These are phyloP conservation scores for Valencia hispanica DNA, from an alignment of 2,797 vertebrate species.

Conservation along the genomic window DNA sequence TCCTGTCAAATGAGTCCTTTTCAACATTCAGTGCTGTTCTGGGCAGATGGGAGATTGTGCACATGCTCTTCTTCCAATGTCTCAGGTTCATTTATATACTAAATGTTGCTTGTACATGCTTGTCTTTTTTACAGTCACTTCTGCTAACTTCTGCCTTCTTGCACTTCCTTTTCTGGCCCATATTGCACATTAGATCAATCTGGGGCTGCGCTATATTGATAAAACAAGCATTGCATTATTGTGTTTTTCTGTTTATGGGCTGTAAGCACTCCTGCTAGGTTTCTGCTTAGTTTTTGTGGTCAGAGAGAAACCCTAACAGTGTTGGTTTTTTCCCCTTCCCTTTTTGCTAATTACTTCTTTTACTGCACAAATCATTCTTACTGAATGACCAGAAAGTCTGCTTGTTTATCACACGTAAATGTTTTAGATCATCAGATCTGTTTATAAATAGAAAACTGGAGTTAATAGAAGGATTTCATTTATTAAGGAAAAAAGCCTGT, in stretches of 20 bases:
- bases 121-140: neutral
- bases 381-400: neutral
- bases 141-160: neutral
- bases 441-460: neutral
- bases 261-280: neutral
- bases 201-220: neutral
- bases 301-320: neutral
- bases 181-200: neutral
- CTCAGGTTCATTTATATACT: too few relatives aligned
- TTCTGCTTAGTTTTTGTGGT: neutral
- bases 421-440: neutral
- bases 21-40: neutral
- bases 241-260: neutral
- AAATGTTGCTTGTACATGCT: neutral
- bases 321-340: neutral
- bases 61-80: neutral
- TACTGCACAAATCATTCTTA: neutral
- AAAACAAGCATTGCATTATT: neutral
- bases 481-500: neutral
- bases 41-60: neutral
- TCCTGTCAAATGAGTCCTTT: neutral
- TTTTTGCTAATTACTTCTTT: neutral
- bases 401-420: neutral
- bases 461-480: neutral
- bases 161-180: neutral